These are phyloP conservation scores for Cynopterus sphinx DNA, from an alignment of 2,797 vertebrate genomes.

Conservation along the genomic window DNA sequence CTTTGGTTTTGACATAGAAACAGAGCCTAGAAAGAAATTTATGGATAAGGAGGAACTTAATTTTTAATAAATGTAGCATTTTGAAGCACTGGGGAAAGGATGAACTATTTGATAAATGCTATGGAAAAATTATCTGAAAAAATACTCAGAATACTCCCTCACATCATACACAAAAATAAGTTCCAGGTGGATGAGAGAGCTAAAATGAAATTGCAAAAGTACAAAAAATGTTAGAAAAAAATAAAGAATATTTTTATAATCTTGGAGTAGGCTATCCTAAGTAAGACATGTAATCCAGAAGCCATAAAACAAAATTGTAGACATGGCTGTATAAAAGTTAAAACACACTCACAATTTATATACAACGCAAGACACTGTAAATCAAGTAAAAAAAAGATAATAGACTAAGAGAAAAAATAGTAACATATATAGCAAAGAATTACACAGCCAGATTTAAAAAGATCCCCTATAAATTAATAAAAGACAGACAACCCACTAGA, in stretches of 20 bases:
- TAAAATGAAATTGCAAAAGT: slow-evolving; percentile 4
- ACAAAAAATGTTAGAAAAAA: neutral
- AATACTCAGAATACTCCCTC: neutral
- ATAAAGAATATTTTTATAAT: slow-evolving; percentile 7
- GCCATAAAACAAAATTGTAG: neutral
- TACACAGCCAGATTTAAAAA: neutral
- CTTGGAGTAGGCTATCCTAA: neutral
- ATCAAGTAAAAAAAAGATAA: neutral
- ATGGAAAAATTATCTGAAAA: slow-evolving; percentile 8
- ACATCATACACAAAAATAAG: neutral
- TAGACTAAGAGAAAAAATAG: neutral
- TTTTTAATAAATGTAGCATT: slow-evolving; percentile 42
- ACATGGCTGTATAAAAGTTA: neutral
- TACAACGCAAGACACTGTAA: neutral
- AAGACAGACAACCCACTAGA: neutral
- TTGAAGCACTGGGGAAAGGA: neutral
- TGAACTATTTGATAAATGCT: neutral
- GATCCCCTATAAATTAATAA: neutral
- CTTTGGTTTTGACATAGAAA: slow-evolving; percentile 6
- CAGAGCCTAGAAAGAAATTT: slow-evolving; percentile 31
- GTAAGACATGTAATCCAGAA: neutral
- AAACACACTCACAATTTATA: neutral
- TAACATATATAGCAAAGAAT: neutral
- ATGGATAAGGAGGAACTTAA: neutral
- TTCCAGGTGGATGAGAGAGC: neutral